Percentiles rank a stretch among this genome's conserved stretches.
phyloP scores from a whole-genome alignment of 2,797 vertebrate genomes.

The Salmo trutta region DNA sequence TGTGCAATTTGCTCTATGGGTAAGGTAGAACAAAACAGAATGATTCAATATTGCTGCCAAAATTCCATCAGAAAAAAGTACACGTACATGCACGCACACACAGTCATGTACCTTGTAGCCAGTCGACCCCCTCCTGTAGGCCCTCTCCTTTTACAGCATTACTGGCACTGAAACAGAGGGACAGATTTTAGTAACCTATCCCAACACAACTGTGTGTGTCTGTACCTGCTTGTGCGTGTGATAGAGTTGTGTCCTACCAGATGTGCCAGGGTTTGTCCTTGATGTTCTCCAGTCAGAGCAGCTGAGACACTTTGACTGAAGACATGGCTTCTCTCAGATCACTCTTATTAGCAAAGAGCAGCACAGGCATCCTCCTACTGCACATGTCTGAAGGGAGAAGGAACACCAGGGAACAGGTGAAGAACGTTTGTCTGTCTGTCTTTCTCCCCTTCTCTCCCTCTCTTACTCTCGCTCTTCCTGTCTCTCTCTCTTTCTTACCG shows the following conservation, averaged over 20 bases:
- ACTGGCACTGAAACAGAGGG: constrained; percentile 86
- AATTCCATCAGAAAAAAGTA: neutral
- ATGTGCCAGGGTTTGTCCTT: constrained; percentile 99
- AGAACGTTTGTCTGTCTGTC: neutral
- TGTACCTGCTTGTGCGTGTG: neutral
- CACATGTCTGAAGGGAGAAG: constrained; percentile 81
- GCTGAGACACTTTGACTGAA: constrained; percentile 93
- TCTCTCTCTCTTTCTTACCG: neutral
- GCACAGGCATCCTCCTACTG: constrained; percentile 88
- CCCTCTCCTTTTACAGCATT: constrained; percentile 95
- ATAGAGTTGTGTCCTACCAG: constrained; percentile 79
- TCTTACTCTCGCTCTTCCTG: neutral
- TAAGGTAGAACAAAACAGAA: constrained; percentile 27
- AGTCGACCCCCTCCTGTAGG: constrained; percentile 93
- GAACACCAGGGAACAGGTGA: neutral
- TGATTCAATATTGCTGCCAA: neutral
- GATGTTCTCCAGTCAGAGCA: constrained; percentile 92
- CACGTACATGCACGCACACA: neutral
- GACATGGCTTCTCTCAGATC: constrained; percentile 92
- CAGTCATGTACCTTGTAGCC: constrained; percentile 89
- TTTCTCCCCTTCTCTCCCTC: neutral
- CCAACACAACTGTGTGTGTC: neutral
- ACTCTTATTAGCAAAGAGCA: constrained; percentile 99
- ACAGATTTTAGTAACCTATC: neutral
- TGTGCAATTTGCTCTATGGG: constrained; percentile 72